phyloP scores from a whole-genome alignment of 2,797 vertebrate genomes.

The Spea hammondii region DNA sequence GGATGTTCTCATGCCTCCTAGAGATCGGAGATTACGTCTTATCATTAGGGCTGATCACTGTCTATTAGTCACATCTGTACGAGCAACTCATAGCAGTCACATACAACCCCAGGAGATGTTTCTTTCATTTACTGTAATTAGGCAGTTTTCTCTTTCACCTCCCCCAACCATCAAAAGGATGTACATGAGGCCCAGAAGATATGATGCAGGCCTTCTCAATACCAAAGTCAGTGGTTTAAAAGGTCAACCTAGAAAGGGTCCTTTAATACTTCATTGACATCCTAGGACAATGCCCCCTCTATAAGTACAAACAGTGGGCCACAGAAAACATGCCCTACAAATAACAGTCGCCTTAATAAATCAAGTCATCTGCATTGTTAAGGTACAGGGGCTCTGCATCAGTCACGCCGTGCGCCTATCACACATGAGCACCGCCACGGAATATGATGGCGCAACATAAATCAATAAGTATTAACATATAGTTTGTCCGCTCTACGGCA shows the following conservation, averaged over 20 bases:
- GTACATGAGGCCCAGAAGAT: conserved; percentile 20
- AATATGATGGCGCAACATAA: too few relatives aligned
- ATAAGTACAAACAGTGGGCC: neutral
- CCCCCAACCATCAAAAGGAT: conserved; percentile 18
- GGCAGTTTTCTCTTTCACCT: conserved; percentile 19
- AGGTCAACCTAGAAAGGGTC: conserved; percentile 2
- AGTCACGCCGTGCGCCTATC: neutral
- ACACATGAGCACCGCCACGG: too few relatives aligned
- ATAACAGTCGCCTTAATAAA: conserved; percentile 10
- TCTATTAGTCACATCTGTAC: conserved; percentile 62
- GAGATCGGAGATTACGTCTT: conserved; percentile 7
- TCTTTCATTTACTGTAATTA: conserved; percentile 53
- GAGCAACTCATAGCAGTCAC: conserved; percentile 57
- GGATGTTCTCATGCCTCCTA: neutral
- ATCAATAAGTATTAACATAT: too few relatives aligned
- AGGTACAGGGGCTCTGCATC: neutral
- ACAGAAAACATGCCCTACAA: neutral
- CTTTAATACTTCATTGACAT: conserved; percentile 5
- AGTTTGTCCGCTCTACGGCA: too few relatives aligned
- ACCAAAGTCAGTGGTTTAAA: conserved; percentile 28
- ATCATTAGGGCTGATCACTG: conserved; percentile 17
- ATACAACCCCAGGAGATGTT: conserved; percentile 58
- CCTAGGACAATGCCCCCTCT: neutral
- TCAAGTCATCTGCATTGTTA: neutral
- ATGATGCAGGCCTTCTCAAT: conserved; percentile 25